Evolutionary conservation across 2,888 invertebrate genomes (phyloP).

Genomic region (Imbricaverruca yamaguchii): DNA sequence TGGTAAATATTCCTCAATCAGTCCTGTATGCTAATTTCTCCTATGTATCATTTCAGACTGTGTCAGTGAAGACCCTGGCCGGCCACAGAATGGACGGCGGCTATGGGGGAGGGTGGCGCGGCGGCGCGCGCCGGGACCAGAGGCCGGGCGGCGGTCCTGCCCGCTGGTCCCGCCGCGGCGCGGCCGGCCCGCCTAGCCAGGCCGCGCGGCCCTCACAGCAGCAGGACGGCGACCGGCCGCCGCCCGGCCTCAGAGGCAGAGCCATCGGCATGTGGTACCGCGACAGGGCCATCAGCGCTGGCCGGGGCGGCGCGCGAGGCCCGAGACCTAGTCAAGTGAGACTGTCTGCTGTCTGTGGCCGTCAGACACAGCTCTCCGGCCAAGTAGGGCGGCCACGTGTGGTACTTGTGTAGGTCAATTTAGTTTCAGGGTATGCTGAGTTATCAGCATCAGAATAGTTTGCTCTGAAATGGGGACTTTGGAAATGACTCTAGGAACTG

Average conservation of each 20-base stretch:
- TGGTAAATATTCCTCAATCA: too few species aligned
- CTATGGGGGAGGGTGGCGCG: background rate
- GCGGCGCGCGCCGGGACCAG: background rate
- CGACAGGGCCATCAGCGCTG: background rate
- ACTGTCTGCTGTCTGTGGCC: background rate
- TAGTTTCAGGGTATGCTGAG: too few species aligned
- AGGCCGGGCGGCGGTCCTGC: background rate
- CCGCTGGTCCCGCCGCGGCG: background rate
- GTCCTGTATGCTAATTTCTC: too few species aligned
- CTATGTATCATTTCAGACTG: too few species aligned
- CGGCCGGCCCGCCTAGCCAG: background rate
- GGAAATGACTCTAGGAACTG: too few species aligned
- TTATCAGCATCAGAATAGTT: too few species aligned
- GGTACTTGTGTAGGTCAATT: too few species aligned
- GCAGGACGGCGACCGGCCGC: background rate
- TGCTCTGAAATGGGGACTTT: too few species aligned
- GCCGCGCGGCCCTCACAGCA: background rate
- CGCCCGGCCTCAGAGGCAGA: conserved; percentile 23
- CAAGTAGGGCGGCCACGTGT: too few species aligned
- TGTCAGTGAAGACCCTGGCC: too few species aligned
- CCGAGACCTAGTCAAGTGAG: background rate
- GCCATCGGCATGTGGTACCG: conserved; percentile 26
- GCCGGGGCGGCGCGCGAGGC: background rate
- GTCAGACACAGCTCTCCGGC: too few species aligned
- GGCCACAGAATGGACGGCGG: background rate